Evolutionary conservation across 2,797 vertebrate species (phyloP), one percentile per base, ranked within the genome.

Genomic region (Apodemus agrarius): DNA sequence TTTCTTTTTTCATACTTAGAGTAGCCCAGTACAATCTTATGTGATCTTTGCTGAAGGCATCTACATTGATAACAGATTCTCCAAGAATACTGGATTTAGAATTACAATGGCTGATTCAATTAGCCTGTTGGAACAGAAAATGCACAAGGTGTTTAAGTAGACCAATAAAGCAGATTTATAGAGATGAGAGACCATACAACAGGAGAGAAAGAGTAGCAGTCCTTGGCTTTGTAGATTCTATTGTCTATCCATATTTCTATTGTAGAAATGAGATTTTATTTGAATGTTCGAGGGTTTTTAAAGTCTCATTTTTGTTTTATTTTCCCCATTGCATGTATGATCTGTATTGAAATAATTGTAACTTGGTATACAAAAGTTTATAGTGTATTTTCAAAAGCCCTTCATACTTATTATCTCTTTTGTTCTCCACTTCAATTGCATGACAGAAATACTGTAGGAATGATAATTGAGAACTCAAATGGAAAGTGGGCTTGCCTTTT

Each of bases 61-160:
- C 72, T 88, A 54, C 22, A 29, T 85, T 24, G 21, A 75, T 29
- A 59, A 90, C 3, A 79, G 40, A 87, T 90, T 96, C 37, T 95
- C n/a, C 9, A 79, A 54, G 19, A 89, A 85, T 22, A 81, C 40
- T 83, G 63, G 59, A 82, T 6, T 79, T 96, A 37, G 10, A 12
- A 79, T 92, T 93, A 46, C 21, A 94, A 74, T 84, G 29, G 82
- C 11, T 88, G 24, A 95, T 63, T 88, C 86, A 85, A 13, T 91
- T 74, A 69, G 37, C 59, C 54, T 85, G 9, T 74, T 94, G 72
- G 72, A 16, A 84, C 22, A 81, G 26, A 49, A 90, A 46, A 57
- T 34, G 19, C 1, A 93, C 57, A 83, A 49, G 12, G 24, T 89
- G 75, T 34, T 63, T 61, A 87, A 34, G 6, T 90, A 79, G 13